Conservation (phyloP, 2,888 invertebrate species). For the Prostheceraeus crozeri region DNA sequence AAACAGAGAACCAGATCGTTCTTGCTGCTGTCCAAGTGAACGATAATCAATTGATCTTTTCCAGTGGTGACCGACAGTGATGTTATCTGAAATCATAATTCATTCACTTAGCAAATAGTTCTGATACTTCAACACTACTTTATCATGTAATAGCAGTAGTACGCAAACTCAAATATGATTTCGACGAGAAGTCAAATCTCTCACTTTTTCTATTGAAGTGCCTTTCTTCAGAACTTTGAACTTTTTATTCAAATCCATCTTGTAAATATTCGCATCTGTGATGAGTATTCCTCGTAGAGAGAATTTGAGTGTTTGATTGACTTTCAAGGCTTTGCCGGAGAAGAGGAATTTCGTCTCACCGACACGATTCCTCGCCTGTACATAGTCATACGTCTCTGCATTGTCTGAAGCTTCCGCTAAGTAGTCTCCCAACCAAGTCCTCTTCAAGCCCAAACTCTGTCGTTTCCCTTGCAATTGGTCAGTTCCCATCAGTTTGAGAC, state of each 20-base stretch:
- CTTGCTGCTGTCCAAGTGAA: not conserved
- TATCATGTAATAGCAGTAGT: not conserved
- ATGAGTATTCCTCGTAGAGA: not conserved
- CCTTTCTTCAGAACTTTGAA: not conserved
- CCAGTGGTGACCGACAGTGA: slow-evolving; percentile 15
- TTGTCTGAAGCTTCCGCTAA: not conserved
- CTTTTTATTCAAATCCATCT: not conserved
- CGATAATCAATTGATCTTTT: not conserved
- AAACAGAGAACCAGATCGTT: not conserved
- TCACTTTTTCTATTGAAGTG: not conserved
- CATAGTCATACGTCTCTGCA: too few relatives aligned
- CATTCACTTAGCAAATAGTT: not conserved
- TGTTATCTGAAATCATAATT: not conserved
- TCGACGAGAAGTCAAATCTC: not conserved
- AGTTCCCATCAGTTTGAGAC: slow-evolving; percentile 67
- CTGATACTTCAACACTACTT: not conserved
- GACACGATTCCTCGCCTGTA: too few relatives aligned
- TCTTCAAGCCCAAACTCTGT: not conserved
- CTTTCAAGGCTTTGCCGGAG: not conserved
- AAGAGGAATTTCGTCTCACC: not conserved
- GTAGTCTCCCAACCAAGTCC: slow-evolving; percentile 12
- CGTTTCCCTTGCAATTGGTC: slow-evolving; percentile 6
- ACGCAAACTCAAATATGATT: not conserved
- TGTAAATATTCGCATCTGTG: not conserved
- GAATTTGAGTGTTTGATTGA: not conserved